A percentile compares a stretch with the other conserved stretches of the same genome.
Conservation (phyloP, 2,113 vertebrate species). For the Dasypus novemcinctus region DNA sequence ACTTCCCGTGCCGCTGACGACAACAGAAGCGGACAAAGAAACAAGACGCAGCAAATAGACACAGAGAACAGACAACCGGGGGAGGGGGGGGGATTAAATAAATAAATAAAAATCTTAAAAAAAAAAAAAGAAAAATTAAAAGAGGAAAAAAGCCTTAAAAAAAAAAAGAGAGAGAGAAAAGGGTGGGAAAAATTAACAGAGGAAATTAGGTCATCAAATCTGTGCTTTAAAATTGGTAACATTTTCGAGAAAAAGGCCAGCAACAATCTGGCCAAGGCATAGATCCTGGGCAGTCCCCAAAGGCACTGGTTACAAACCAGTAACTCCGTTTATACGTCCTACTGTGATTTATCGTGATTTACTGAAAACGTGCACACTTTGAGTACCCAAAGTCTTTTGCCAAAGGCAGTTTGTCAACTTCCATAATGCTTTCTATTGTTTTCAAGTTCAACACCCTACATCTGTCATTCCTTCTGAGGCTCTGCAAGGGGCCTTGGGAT, state of each 20-base stretch:
- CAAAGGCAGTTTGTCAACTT: constrained; percentile 5
- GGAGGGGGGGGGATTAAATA: too few relatives aligned
- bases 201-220: neutral
- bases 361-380: neutral
- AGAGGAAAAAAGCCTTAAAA: too few relatives aligned
- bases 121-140: neutral
- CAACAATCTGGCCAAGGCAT: neutral
- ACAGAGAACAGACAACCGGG: too few relatives aligned
- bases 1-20: too few relatives aligned
- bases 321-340: neutral
- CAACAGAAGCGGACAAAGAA: too few relatives aligned
- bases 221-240: neutral
- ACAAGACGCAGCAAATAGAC: too few relatives aligned
- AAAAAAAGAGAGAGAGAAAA: too few relatives aligned
- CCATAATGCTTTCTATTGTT: neutral
- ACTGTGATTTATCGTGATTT: neutral
- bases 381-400: neutral
- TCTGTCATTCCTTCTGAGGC: constrained; percentile 22
- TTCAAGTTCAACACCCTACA: neutral
- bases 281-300: neutral
- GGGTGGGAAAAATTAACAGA: neutral
- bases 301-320: neutral
- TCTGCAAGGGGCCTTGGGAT: neutral
- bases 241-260: neutral
- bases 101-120: too few relatives aligned